A percentile compares a stretch with the other conserved stretches of the same genome.
These are phyloP conservation scores for Prochilodus magdalenae DNA, from an alignment of 2,113 vertebrate species.

Conservation along the genomic window DNA sequence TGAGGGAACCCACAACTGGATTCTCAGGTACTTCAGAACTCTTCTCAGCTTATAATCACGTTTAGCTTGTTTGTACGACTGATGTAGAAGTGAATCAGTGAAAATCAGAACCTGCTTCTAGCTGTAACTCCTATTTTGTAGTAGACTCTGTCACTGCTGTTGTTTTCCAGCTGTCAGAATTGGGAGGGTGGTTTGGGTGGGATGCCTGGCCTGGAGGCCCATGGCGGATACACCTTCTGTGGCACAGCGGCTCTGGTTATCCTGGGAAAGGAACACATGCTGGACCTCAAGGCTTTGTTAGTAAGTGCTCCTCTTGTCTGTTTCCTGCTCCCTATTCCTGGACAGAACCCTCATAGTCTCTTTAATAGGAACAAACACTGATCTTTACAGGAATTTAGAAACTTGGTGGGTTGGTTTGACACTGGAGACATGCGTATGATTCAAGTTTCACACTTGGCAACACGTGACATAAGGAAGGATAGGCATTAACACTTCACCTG, in stretches of 20 bases:
- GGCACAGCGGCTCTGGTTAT: constrained; percentile 91
- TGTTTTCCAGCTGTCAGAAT: constrained; percentile 88
- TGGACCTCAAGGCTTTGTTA: constrained; percentile 90
- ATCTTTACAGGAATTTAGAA: too few species aligned
- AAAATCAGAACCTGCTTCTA: too few species aligned
- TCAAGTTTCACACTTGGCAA: too few species aligned
- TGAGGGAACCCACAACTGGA: constrained; percentile 90
- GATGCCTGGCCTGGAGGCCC: constrained; percentile 93
- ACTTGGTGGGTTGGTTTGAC: too few species aligned
- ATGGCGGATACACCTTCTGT: constrained; percentile 96
- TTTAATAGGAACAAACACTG: neutral
- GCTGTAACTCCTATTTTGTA: too few species aligned
- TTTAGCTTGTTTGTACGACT: too few species aligned
- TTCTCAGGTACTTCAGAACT: constrained; percentile 81
- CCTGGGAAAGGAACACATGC: constrained; percentile 87
- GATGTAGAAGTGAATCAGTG: too few species aligned
- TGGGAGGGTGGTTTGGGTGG: constrained; percentile 97
- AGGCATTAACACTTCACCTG: too few species aligned
- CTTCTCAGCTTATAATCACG: neutral
- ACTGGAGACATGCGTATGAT: too few species aligned
- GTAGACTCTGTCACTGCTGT: too few species aligned
- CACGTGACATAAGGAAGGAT: too few species aligned
- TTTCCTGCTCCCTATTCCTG: neutral
- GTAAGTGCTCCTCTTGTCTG: constrained; percentile 72
- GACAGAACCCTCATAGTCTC: neutral